These are phyloP conservation scores for Aeoliscus strigatus DNA, from an alignment of 2,797 vertebrate species.

Conservation along the genomic window DNA sequence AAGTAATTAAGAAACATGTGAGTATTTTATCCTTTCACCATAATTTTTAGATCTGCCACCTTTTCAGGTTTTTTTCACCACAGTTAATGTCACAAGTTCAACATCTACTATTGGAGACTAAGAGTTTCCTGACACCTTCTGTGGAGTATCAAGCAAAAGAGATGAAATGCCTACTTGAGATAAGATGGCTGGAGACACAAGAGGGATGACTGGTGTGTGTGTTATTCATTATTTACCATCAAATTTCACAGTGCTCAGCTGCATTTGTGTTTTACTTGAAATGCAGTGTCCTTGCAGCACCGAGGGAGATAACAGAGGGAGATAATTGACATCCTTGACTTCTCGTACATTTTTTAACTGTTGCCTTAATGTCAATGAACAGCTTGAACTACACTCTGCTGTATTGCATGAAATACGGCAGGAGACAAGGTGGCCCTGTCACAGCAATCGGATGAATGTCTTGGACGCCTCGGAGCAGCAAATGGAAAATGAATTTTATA, in stretches of 20 bases:
- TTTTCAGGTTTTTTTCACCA: too few relatives aligned
- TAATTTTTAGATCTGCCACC: too few relatives aligned
- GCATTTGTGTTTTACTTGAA: constrained; percentile 31
- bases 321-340: constrained; percentile 28
- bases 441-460: constrained; percentile 5
- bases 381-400: constrained; percentile 40
- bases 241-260: constrained; percentile 8
- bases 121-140: constrained; percentile 30
- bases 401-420: constrained; percentile 27
- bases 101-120: constrained; percentile 6
- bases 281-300: constrained; percentile 14
- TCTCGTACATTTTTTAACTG: constrained; percentile 48
- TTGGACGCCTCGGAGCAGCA: constrained; percentile 18
- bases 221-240: constrained; percentile 48
- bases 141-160: constrained; percentile 14
- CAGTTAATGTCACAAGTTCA: constrained; percentile 39
- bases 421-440: constrained; percentile 22
- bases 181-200: constrained; percentile 19
- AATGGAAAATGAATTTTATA: constrained; percentile 43
- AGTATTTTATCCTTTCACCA: too few relatives aligned
- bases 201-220: constrained; percentile 14
- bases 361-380: constrained; percentile 30
- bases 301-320: constrained; percentile 20
- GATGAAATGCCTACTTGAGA: constrained; percentile 17
- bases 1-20: too few relatives aligned